Evolutionary conservation across 2,113 vertebrate genomes (phyloP), one percentile per base, ranked within the genome.

Genomic region (Gymnarchus niloticus): DNA sequence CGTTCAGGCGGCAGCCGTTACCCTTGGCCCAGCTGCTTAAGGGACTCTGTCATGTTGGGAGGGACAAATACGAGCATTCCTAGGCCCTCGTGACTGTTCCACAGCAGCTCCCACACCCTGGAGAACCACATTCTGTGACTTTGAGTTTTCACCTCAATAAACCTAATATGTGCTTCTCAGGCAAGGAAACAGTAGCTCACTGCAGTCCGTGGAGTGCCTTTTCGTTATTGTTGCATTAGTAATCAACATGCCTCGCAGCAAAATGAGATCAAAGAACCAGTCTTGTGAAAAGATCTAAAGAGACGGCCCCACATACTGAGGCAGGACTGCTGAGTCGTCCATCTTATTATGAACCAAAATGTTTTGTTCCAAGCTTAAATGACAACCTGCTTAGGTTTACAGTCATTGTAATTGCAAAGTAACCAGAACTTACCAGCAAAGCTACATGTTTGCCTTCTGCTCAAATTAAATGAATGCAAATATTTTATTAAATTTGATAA

Each of bases 1-100:
- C 0, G 94, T 99, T 41, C 94, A 98, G 41, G 95, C 97, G 19
- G 97, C 97, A 0, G 96, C 96, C n/a, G 93, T 54, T 57, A 97
- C 95, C 0, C 92, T 99, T 51, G 91, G 85, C 3, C 92, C 94
- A 10, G 93, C 93, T 3, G 91, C 94, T 0, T 95, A 89, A 93
- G n/a, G 17, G 10, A 33, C 33, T 21, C 28, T 3, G n/a, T 14
- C 25, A 52, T 54, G 2, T 23, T 6, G 8, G 49, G 3, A 41
- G 17, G 52, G 33, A 46, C 23, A 57, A 33, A 57, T 0, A 59
- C 9, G 14, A 25, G 21, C 23, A 33, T 23, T 51, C 23, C 17
- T 8, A 77, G 21, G 21, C 17, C 37, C 37, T 46, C n/a, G 9
- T 23, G 21, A 48, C 73, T 54, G 52, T 54, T 54, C 14, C 14